Base-by-base conservation (phyloP, 2,888 invertebrate species). In the Phaedon cochleariae region DNA sequence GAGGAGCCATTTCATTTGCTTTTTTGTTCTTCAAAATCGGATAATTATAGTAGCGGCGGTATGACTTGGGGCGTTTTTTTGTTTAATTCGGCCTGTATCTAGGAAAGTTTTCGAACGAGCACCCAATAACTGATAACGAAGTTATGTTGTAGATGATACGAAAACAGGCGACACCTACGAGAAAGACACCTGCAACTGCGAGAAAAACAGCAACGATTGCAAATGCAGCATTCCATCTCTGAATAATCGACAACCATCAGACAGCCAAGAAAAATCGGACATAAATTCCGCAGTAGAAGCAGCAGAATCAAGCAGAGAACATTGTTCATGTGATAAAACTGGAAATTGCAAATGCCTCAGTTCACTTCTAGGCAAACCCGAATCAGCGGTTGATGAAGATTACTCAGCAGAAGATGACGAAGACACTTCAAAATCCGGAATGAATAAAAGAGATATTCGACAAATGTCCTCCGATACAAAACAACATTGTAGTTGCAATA, bases 131-230 rank as follows among this genome's bases (percentile, higher is more conserved):
- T 20, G 41, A 31, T 26, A 18, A 10, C 22, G 7, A 53, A 34
- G 53, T 53, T 4, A 6, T 52, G 2, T 52, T 52, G 26, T 52
- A 17, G 29, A 52, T 21, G 29, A 21, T 29, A n/a, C 22, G 9
- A 15, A 5, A 29, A 29, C 45, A 62, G 26, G 26, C 22, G 55
- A 55, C 21, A 54, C 34, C 18, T 52, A 49, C 49, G 29, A 54
- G 4, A 55, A 57, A 45, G 18, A 41, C 2, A 22, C 52, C n/a
- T 73, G 73, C 49, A 64, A 66, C 17, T 73, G 73, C 52, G 37
- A 54, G 18, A 65, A 69, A 52, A 64, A 58, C 22, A 64, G 62
- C 17, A 68, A 69, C 37, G 62, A 72, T 26, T 73, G 75, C 26
- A 72, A 73, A 61, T 75, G 75, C 49, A 64, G 48, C 12, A 67